Evolutionary conservation across 1,140 invertebrate species (phyloP), one percentile per base, ranked within the genome.

Genomic region (Euglossa dilemma): DNA sequence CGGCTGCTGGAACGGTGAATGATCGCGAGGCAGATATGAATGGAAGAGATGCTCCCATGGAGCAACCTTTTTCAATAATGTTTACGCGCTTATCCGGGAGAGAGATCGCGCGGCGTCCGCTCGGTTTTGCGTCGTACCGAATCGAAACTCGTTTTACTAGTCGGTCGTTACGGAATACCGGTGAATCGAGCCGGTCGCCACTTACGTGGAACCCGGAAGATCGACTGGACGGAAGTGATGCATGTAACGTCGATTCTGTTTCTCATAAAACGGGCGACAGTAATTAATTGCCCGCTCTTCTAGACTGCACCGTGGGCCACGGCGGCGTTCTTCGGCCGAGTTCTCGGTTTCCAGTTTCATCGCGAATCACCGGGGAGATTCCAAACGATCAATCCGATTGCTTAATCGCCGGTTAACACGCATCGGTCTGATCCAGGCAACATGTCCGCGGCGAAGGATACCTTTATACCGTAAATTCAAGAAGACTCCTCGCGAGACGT

Each of bases 151-250:
- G 83, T 85, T 85, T 50, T 75, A 70, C 83, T 85, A 80, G 83
- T 81, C 61, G 75, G 66, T 81, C 83, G 83, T 69, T 82, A 81
- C 64, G 70, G 79, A 52, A 75, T 85, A 78, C 73, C 84, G 56
- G 52, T 23, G 66, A 75, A 54, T 56, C 73, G 73, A 66, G 47
- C 70, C 74, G 63, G 7, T 69, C 71, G 64, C 64, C 47, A 75
- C 83, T 81, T 81, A 85, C 73, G 67, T 64, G 80, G 83, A 85
- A 88, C 80, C 78, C 83, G 74, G 59, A 88, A 88, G 85, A 88
- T 88, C 74, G 87, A 85, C 85, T 25, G 69, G 76, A 54, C 82
- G 87, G 87, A 88, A 88, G 79, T 80, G 79, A 80, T 85, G 54
- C 70, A 28, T 64, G 59, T 52, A 84, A 80, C 61, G 56, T 69